These are phyloP conservation scores for Euschistus heros DNA, from an alignment of 1,140 invertebrate species.

Conservation along the genomic window DNA sequence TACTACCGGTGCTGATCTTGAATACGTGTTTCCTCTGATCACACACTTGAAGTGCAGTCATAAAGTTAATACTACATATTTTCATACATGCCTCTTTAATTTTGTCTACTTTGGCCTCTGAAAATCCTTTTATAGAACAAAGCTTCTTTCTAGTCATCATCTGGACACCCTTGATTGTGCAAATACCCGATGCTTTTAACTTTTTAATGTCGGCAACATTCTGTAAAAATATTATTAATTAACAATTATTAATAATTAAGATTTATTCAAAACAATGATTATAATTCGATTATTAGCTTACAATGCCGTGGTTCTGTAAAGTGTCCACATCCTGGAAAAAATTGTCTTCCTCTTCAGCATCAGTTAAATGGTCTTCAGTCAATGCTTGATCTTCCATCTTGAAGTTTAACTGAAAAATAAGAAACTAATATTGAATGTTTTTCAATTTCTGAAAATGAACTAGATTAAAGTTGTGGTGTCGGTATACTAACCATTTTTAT, in stretches of 20 bases:
- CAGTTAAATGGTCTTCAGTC: constrained; percentile 11
- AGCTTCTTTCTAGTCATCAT: constrained; percentile 69
- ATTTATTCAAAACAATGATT: neutral
- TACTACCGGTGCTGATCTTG: constrained; percentile 59
- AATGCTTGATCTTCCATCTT: constrained; percentile 1
- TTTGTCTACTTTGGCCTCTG: constrained; percentile 71
- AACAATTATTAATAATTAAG: neutral
- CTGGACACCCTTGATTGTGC: constrained; percentile 68
- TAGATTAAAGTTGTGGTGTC: no score
- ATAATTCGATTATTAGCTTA: constrained; percentile 32
- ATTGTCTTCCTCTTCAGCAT: constrained; percentile 36
- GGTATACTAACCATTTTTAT: no score
- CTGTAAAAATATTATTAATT: constrained; percentile 15
- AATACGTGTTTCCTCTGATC: constrained; percentile 61
- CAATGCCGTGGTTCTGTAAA: constrained; percentile 45
- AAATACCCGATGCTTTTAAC: constrained; percentile 63
- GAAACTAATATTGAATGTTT: no score
- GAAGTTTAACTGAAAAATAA: no score
- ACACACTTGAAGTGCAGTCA: constrained; percentile 63
- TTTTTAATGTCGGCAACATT: constrained; percentile 57
- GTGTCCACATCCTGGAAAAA: constrained; percentile 45
- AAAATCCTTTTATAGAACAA: constrained; percentile 63
- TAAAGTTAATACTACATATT: constrained; percentile 47
- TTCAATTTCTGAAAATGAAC: no score
- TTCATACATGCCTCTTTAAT: constrained; percentile 65